Conservation (phyloP, 1,140 invertebrate genomes). For the Himalopsyche phryganea region DNA sequence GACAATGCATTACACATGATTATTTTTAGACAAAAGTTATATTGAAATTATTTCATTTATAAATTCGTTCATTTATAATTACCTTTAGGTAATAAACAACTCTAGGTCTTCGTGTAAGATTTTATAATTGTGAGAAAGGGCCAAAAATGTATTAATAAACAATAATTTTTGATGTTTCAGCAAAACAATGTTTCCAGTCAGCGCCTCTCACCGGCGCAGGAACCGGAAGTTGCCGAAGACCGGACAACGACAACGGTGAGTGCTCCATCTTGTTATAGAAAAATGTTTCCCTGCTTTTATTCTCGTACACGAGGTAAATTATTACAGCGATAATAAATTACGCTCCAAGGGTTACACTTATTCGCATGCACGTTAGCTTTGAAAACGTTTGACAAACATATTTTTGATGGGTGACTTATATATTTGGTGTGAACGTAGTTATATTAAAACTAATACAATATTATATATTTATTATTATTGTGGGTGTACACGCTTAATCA, state of each 20-base stretch:
- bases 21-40: too few relatives aligned
- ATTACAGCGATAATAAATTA: too few relatives aligned
- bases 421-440: constrained; percentile 20
- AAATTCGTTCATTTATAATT: too few relatives aligned
- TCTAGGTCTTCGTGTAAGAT: too few relatives aligned
- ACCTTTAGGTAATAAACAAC: too few relatives aligned
- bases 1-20: too few relatives aligned
- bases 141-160: too few relatives aligned
- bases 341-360: constrained; percentile 10
- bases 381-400: constrained; percentile 16
- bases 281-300: constrained; percentile 14
- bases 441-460: neutral
- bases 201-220: constrained; percentile 29
- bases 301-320: too few relatives aligned
- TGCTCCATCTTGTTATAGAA: constrained; percentile 5
- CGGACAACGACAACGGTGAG: constrained; percentile 32
- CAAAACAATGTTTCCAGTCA: constrained; percentile 24
- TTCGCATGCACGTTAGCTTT: constrained; percentile 22
- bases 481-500: constrained; percentile 1
- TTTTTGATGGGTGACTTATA: constrained; percentile 24
- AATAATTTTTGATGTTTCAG: constrained; percentile 10
- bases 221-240: constrained; percentile 23
- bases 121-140: too few relatives aligned
- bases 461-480: neutral
- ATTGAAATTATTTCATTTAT: too few relatives aligned